Conservation (phyloP, 2,113 vertebrate genomes). For the Nothocercus nigrocapillus region DNA sequence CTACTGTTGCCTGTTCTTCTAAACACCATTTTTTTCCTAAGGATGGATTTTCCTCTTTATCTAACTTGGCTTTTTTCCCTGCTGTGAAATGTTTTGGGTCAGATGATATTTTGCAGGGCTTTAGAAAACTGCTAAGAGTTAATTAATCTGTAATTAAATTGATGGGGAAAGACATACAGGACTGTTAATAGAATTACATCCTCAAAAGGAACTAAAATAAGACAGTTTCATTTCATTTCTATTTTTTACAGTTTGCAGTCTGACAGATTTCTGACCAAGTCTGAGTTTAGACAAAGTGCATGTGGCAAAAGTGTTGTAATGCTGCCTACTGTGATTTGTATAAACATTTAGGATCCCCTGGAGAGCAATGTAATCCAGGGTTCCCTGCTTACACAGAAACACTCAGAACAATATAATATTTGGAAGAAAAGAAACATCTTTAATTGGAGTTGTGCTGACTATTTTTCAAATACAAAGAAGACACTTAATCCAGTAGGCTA, state of each 20-base stretch:
- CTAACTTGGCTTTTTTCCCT: slow-evolving; percentile 57
- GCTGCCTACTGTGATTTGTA: slow-evolving; percentile 68
- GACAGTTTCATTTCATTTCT: slow-evolving; percentile 55
- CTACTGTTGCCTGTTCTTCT: slow-evolving; percentile 1
- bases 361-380: slow-evolving; percentile 65
- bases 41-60: slow-evolving; percentile 50
- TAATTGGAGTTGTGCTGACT: slow-evolving; percentile 65
- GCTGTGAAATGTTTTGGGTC: slow-evolving; percentile 65
- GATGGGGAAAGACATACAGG: slow-evolving; percentile 23
- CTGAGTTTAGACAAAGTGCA: slow-evolving; percentile 56
- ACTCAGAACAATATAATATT: slow-evolving; percentile 51
- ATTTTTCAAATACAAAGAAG: slow-evolving; percentile 52
- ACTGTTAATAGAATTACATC: slow-evolving; percentile 58
- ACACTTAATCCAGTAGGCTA: slow-evolving; percentile 51
- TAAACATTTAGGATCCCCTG: slow-evolving; percentile 69
- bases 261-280: slow-evolving; percentile 64
- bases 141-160: slow-evolving; percentile 69
- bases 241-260: slow-evolving; percentile 40
- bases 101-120: slow-evolving; percentile 50
- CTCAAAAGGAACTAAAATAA: slow-evolving; percentile 61
- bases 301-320: slow-evolving; percentile 68
- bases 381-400: slow-evolving; percentile 48
- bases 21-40: slow-evolving; percentile 2
- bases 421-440: slow-evolving; percentile 61
- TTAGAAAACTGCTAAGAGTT: slow-evolving; percentile 62